phyloP scores from a whole-genome alignment of 2,888 invertebrate species.

The Branchinecta sandiegonensis region DNA sequence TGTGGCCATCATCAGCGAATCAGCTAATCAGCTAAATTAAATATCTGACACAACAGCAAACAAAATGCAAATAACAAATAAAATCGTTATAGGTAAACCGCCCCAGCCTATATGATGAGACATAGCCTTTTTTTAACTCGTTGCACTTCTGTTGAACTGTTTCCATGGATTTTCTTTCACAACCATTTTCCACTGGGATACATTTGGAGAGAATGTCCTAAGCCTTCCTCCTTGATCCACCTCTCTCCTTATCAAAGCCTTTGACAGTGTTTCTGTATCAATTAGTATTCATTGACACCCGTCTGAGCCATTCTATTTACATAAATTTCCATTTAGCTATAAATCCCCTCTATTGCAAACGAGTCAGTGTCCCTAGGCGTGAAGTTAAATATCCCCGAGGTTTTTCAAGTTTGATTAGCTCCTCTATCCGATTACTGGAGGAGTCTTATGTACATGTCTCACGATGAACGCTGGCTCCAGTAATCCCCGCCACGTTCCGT shows the following conservation, averaged over 20 bases:
- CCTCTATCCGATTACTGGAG: constrained; percentile 4
- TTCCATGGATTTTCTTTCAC: too few relatives aligned
- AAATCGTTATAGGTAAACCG: too few relatives aligned
- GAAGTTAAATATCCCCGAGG: constrained; percentile 13
- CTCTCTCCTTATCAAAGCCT: constrained; percentile 1
- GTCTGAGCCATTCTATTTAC: constrained; percentile 8
- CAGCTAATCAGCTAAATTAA: too few relatives aligned
- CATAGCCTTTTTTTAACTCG: too few relatives aligned
- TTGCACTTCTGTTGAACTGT: too few relatives aligned
- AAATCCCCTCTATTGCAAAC: constrained; percentile 5
- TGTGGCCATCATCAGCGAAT: too few relatives aligned
- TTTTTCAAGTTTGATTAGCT: constrained; percentile 14
- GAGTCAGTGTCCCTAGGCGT: constrained; percentile 4
- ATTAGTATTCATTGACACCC: constrained; percentile 14
- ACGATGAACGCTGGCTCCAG: constrained; percentile 4
- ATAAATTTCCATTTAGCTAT: not conserved
- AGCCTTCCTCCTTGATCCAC: too few relatives aligned
- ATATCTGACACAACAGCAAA: too few relatives aligned
- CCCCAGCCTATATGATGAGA: too few relatives aligned
- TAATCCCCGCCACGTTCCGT: constrained; percentile 13
- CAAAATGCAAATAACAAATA: too few relatives aligned
- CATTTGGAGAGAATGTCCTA: too few relatives aligned
- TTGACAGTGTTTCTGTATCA: not conserved
- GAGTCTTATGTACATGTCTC: constrained; percentile 11
- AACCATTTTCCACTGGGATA: too few relatives aligned